These are phyloP conservation scores for Drosophila meridiana DNA, from an alignment of 2,888 invertebrate genomes.

Conservation along the genomic window DNA sequence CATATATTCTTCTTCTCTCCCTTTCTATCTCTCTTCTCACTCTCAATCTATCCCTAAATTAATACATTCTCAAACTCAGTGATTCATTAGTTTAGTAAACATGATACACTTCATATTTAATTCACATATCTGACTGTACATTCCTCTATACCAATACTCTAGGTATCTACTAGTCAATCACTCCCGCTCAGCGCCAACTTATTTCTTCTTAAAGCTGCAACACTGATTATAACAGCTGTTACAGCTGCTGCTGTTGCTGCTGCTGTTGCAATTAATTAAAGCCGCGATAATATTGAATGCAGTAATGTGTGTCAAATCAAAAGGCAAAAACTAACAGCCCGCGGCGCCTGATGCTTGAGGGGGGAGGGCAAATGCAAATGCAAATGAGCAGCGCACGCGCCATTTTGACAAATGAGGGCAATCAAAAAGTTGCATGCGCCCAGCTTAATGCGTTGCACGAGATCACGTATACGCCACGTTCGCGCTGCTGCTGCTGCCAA, in stretches of 20 bases:
- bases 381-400: constrained; percentile 56
- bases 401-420: constrained; percentile 69
- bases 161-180: not conserved
- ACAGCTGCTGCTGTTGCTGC: constrained; percentile 3
- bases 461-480: constrained; percentile 63
- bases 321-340: constrained; percentile 19
- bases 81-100: too few relatives aligned
- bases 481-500: constrained; percentile 22
- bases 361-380: constrained; percentile 30
- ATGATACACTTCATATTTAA: not conserved
- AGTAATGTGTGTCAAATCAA: constrained; percentile 35
- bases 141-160: not conserved
- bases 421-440: constrained; percentile 57
- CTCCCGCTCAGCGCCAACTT: not conserved
- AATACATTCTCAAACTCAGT: not conserved
- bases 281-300: constrained; percentile 36
- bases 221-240: constrained; percentile 35
- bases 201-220: constrained; percentile 41
- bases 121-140: not conserved
- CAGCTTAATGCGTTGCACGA: constrained; percentile 42
- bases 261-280: constrained; percentile 55
- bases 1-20: too few relatives aligned
- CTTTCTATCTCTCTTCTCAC: too few relatives aligned
- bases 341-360: not conserved
- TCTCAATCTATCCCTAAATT: too few relatives aligned